phyloP scores from a whole-genome alignment of 2,113 vertebrate genomes.

The Garra rufa region DNA sequence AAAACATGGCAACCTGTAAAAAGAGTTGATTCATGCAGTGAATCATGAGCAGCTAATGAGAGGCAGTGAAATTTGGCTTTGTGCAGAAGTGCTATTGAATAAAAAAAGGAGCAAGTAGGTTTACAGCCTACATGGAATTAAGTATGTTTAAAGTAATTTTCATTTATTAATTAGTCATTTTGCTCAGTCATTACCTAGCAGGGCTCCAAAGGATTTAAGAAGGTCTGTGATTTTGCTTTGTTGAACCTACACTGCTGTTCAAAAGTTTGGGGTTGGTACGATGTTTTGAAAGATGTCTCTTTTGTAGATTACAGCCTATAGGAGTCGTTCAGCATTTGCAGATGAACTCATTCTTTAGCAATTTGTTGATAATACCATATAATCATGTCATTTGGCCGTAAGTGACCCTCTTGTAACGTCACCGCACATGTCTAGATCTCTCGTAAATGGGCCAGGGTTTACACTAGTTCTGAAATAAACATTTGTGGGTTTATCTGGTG shows the following conservation, averaged over 20 bases:
- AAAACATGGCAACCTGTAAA: slow-evolving; percentile 34
- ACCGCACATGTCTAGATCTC: background rate
- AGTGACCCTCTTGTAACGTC: background rate
- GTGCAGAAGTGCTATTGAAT: background rate
- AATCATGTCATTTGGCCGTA: background rate
- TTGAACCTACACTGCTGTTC: background rate
- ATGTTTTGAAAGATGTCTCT: background rate
- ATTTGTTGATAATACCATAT: background rate
- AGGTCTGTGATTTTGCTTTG: background rate
- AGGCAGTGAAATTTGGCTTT: background rate
- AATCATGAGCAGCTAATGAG: slow-evolving; percentile 6
- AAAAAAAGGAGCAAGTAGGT: background rate
- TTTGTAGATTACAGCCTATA: background rate
- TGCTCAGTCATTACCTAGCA: background rate
- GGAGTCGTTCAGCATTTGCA: background rate
- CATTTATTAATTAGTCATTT: background rate
- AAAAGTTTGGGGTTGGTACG: background rate
- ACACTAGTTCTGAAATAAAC: slow-evolving; percentile 16
- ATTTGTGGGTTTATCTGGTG: slow-evolving; percentile 23
- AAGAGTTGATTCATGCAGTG: slow-evolving; percentile 44
- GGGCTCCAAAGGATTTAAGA: background rate
- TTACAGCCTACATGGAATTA: background rate
- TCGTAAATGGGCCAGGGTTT: slow-evolving; percentile 17
- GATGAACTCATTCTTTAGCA: background rate
- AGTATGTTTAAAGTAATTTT: background rate